Base-by-base conservation (phyloP, 2,113 vertebrate genomes). In the Xenopus borealis region DNA sequence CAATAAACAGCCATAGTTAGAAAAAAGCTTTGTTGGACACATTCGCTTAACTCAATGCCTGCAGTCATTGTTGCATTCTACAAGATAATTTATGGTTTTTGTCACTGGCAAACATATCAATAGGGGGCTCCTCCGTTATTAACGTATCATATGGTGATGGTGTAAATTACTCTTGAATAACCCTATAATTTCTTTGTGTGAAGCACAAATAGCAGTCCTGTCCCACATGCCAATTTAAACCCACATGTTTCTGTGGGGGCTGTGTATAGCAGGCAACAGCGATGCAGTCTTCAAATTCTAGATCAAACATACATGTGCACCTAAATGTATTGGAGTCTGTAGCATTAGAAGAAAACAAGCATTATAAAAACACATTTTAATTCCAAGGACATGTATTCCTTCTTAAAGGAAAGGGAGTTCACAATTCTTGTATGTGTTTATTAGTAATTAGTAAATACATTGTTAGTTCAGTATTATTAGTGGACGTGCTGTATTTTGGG, bases 51-150 rank as follows among this genome's bases (percentile, higher is more conserved):
- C 65, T 50, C 40, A 67, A 16, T 17, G 5, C 7, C 19, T 67
- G 12, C 2, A 50, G 12, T n/a, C 11, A 20, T 11, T 55, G 40
- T 27, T 18, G 66, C 27, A 55, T 69, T 17, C 67, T 70, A 70
- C 66, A 70, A 57, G 74, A 70, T 77, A 77, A 77, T 77, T 52
- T 77, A 69, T 77, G 59, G 59, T 77, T 64, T 76, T 46, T 70
- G 58, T 69, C 66, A 69, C 66, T 67, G 19, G 50, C 44, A 27
- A 63, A 58, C 58, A 46, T 77, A 61, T 40, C 73, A 53, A 44
- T 59, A 40, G 55, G 73, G 57, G 57, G 45, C 14, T 69, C 27
- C 73, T 53, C 66, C 52, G 47, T 77, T 77, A 77, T 77, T 77
- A 77, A 55, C 47, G 55, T 64, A 70, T 77, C 74, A 63, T 70